Conservation (phyloP, 2,797 vertebrate genomes). For the Enteromius radiatus region DNA sequence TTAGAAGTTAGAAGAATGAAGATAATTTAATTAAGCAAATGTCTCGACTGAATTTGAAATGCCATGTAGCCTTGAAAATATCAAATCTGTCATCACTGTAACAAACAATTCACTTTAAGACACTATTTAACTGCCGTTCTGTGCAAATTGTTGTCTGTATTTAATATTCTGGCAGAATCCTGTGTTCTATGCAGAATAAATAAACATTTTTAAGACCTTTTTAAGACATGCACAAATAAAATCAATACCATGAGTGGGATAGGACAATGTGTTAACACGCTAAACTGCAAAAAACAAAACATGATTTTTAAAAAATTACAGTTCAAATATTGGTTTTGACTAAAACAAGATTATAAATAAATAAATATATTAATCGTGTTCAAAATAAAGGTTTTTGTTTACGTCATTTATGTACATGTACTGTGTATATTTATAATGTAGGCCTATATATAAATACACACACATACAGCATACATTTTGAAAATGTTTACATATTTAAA, state of each 20-base stretch:
- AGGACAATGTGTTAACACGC: not conserved
- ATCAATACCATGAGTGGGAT: not conserved
- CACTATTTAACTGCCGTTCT: not conserved
- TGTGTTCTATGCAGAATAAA: not conserved
- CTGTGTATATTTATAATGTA: no score
- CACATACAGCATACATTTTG: no score
- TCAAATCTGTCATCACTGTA: not conserved
- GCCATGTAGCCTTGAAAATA: not conserved
- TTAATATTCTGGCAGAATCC: not conserved
- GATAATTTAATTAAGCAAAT: not conserved
- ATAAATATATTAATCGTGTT: no score
- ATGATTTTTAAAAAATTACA: not conserved
- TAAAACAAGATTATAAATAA: not conserved
- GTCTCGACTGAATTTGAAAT: not conserved
- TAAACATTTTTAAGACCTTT: not conserved
- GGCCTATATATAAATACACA: no score
- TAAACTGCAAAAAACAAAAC: not conserved
- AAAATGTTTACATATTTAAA: no score
- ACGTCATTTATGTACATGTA: no score
- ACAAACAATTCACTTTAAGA: not conserved
- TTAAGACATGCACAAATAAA: not conserved
- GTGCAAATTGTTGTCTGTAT: not conserved
- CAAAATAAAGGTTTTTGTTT: no score
- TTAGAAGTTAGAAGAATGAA: not conserved
- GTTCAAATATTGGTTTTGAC: not conserved